Evolutionary conservation across 2,888 invertebrate genomes (phyloP).

Genomic region (Anagyrus pseudococci): DNA sequence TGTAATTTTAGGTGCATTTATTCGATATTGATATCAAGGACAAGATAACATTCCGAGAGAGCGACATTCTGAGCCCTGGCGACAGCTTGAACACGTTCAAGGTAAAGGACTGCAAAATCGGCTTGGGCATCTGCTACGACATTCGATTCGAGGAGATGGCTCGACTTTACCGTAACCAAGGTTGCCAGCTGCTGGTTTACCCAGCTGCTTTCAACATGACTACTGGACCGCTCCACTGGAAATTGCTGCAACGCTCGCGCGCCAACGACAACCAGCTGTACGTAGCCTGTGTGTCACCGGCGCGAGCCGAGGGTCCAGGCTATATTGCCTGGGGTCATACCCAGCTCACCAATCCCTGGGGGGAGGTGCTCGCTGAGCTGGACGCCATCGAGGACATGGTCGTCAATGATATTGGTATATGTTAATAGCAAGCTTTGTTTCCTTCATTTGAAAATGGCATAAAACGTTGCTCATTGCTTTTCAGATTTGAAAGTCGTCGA

Average conservation of each 20-base stretch:
- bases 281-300: constrained; percentile 85
- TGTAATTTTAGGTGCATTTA: constrained; percentile 76
- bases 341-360: constrained; percentile 85
- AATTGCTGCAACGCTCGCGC: constrained; percentile 78
- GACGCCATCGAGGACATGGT: constrained; percentile 76
- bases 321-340: constrained; percentile 93
- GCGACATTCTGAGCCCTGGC: constrained; percentile 82
- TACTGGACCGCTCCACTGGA: constrained; percentile 95
- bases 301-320: constrained; percentile 72
- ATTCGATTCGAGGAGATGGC: constrained; percentile 91
- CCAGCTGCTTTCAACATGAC: constrained; percentile 97
- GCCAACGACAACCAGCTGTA: constrained; percentile 91
- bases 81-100: constrained; percentile 76
- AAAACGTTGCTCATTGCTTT: constrained; percentile 46
- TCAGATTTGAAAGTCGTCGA: constrained; percentile 76
- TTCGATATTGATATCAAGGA: constrained; percentile 96
- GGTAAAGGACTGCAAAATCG: constrained; percentile 76
- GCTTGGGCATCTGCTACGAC: constrained; percentile 95
- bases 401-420: constrained; percentile 76
- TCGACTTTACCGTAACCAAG: constrained; percentile 70
- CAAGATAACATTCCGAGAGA: constrained; percentile 92
- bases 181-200: constrained; percentile 85
- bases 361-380: constrained; percentile 73
- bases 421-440: constrained; percentile 14
- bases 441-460: not conserved